Base-by-base conservation (phyloP, 2,113 vertebrate genomes). In the Nothocercus nigrocapillus region DNA sequence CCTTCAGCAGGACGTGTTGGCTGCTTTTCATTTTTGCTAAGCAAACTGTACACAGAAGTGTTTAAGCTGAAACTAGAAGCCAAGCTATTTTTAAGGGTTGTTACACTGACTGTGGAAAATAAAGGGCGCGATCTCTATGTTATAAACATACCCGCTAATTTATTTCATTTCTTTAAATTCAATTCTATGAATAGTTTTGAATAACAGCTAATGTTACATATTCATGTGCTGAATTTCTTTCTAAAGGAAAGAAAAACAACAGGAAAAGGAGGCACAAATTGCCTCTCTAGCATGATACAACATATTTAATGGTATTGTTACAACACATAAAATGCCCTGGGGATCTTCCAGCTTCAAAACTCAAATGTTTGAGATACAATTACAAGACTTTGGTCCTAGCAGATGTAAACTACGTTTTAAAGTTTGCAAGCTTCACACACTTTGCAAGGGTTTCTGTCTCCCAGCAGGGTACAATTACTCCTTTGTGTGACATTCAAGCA, bases 131-230 rank as follows among this genome's bases (percentile, higher is more conserved):
- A 97, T 98, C 98, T 82, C 98, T 99, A 93, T 99, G 98, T 13
- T 98, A 97, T 63, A 98, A 97, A 97, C 98, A 99, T 88, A 98
- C 92, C 69, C 98, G 98, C 51, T 99, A 99, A 90, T 98, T 98
- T 69, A 98, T 99, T 97, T 98, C 98, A 98, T 98, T 96, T 99
- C 98, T 88, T 98, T 98, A 84, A 61, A 62, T 72, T 21, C 49
- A 72, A 11, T 80, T 80, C 63, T 32, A 42, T 66, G 2, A 82
- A 36, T 72, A 32, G 25, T 85, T 93, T 38, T 93, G 42, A 75
- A 32, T 53, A 68, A 78, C 19, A 76, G 21, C 13, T 79, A 62
- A 94, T 68, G 25, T 61, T 90, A 44, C 49, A 78, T 66, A 58
- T 84, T 92, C 27, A 59, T 66, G 13, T 53, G 70, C 70, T 68